Evolutionary conservation across 2,888 invertebrate genomes (phyloP).

Genomic region (Coenonympha arcania): DNA sequence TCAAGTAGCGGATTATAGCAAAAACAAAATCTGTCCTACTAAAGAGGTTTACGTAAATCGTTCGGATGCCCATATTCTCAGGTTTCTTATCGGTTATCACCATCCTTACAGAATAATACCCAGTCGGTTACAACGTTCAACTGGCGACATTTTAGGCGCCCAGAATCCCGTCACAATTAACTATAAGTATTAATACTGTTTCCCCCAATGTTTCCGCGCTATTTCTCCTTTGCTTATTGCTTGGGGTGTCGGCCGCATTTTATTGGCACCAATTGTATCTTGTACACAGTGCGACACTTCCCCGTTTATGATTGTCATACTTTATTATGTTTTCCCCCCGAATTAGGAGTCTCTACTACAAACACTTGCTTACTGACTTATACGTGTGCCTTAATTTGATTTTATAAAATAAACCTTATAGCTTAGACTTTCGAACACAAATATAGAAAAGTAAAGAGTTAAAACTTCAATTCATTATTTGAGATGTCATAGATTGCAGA

Average conservation of each 20-base stretch:
- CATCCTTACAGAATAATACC: too few species aligned
- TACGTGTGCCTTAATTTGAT: neutral
- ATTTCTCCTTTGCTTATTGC: conserved; percentile 68
- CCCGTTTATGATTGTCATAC: conserved; percentile 65
- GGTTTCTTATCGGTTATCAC: too few species aligned
- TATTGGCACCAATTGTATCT: conserved; percentile 69
- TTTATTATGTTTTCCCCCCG: conserved; percentile 45
- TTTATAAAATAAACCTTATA: neutral
- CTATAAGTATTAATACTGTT: conserved; percentile 73
- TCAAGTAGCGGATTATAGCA: too few species aligned
- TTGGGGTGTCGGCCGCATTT: conserved; percentile 61
- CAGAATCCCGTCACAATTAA: conserved; percentile 60
- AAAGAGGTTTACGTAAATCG: too few species aligned
- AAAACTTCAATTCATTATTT: too few species aligned
- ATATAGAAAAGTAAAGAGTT: neutral
- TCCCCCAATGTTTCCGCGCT: conserved; percentile 69
- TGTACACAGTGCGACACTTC: conserved; percentile 63
- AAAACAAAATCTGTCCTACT: too few species aligned
- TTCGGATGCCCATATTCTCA: too few species aligned
- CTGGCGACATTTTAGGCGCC: conserved; percentile 43
- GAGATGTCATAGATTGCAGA: too few species aligned
- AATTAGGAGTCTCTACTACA: conserved; percentile 34
- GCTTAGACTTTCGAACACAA: too few species aligned
- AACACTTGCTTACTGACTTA: conserved; percentile 19
- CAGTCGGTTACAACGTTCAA: too few species aligned